These are phyloP conservation scores for Heliopora coerulea DNA, from an alignment of 92 coral and sea anemone species.

Conservation along the genomic window DNA sequence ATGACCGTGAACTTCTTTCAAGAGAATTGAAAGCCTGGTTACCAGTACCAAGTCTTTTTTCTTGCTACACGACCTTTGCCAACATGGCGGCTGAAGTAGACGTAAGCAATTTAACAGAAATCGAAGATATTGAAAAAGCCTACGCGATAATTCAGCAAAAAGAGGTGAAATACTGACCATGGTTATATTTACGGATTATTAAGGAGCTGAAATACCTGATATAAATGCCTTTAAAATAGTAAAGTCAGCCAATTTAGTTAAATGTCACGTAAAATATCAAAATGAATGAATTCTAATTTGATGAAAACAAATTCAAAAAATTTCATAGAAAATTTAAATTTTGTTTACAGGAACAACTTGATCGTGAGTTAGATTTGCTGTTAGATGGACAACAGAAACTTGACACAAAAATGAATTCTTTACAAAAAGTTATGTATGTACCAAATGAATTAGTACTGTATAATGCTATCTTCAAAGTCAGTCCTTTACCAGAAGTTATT, in stretches of 20 bases:
- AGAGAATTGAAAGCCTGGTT: neutral
- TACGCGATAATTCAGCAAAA: slow-evolving; percentile 86
- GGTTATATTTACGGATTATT: neutral
- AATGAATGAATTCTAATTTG: too few species aligned
- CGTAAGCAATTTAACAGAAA: slow-evolving; percentile 83
- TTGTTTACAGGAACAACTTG: slow-evolving; percentile 73
- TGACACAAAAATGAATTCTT: slow-evolving; percentile 92
- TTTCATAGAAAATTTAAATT: neutral
- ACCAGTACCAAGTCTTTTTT: slow-evolving; percentile 6
- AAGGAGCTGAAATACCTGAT: neutral
- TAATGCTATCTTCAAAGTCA: too few species aligned
- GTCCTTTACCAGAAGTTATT: too few species aligned
- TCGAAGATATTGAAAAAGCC: slow-evolving; percentile 85
- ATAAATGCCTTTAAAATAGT: neutral
- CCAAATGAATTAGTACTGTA: neutral
- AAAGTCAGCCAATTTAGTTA: neutral
- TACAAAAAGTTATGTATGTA: slow-evolving; percentile 94
- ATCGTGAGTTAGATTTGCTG: slow-evolving; percentile 86
- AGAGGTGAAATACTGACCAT: slow-evolving; percentile 58
- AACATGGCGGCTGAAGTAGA: slow-evolving; percentile 95
- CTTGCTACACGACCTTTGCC: slow-evolving; percentile 25
- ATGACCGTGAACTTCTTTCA: slow-evolving; percentile 29
- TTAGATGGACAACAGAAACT: slow-evolving; percentile 90
- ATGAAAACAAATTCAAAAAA: too few species aligned
- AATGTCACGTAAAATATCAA: too few species aligned